Conservation (phyloP, 2,888 invertebrate species). For the Dryobota labecula region DNA sequence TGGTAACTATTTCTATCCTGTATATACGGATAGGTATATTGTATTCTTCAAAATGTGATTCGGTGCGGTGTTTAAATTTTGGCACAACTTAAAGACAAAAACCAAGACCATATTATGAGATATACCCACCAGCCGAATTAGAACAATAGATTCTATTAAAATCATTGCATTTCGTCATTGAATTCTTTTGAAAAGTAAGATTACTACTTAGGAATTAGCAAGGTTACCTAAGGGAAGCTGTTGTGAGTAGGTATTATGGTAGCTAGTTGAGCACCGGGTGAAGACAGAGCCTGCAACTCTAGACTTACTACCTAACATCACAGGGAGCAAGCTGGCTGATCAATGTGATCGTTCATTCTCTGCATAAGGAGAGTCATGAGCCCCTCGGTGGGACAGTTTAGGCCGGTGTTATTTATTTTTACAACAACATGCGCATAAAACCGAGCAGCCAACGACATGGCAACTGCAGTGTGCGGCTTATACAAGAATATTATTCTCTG, state of each 20-base stretch:
- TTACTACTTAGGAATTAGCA: background rate
- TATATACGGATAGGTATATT: background rate
- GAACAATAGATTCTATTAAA: background rate
- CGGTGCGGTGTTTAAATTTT: background rate
- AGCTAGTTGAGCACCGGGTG: background rate
- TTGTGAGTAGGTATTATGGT: background rate
- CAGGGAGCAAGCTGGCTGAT: background rate
- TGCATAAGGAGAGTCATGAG: background rate
- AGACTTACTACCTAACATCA: background rate
- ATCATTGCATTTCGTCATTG: background rate
- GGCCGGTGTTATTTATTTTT: background rate
- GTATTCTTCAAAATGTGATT: background rate
- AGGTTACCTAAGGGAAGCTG: background rate
- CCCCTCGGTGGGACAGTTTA: background rate
- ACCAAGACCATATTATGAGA: background rate
- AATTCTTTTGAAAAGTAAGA: background rate
- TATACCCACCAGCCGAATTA: background rate
- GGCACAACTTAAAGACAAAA: background rate
- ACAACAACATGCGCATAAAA: background rate
- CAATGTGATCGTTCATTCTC: background rate
- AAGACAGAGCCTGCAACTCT: background rate
- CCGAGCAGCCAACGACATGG: background rate
- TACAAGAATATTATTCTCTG: background rate
- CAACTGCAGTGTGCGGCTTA: background rate
- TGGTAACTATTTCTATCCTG: background rate